These are phyloP conservation scores for Drosophila quadrilineata DNA, from an alignment of 1,140 invertebrate genomes.

Conservation along the genomic window DNA sequence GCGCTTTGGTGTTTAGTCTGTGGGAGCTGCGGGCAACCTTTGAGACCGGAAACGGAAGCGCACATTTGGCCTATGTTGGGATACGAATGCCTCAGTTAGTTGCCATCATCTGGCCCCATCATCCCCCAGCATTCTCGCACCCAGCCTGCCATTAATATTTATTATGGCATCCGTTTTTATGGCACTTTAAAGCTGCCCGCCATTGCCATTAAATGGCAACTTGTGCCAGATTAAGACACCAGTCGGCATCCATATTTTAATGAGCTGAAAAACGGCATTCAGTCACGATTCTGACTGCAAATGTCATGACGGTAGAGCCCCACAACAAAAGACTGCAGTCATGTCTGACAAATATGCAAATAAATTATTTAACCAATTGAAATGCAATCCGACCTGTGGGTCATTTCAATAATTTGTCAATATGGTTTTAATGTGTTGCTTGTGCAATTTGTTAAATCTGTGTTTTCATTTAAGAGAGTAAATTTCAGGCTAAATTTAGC, in stretches of 20 bases:
- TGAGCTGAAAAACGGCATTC: conserved; percentile 35
- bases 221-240: conserved; percentile 41
- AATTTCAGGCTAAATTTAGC: no score
- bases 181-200: conserved; percentile 54
- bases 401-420: not conserved
- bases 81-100: conserved; percentile 27
- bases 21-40: conserved; percentile 12
- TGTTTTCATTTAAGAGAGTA: no score
- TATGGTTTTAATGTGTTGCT: conserved; percentile 8
- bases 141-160: conserved; percentile 67
- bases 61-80: conserved; percentile 28
- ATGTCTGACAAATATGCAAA: not conserved
- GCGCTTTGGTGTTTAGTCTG: not conserved
- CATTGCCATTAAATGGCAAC: conserved; percentile 52
- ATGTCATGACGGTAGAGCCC: not conserved
- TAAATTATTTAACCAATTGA: conserved; percentile 10
- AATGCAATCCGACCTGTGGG: not conserved
- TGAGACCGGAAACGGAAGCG: conserved; percentile 34
- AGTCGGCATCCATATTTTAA: conserved; percentile 37
- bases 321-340: not conserved
- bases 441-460: no score
- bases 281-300: conserved; percentile 3
- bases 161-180: conserved; percentile 55
- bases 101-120: no score
- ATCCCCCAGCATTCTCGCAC: not conserved